Conservation (phyloP, 2,797 vertebrate species). For the Sebastes jordani region DNA sequence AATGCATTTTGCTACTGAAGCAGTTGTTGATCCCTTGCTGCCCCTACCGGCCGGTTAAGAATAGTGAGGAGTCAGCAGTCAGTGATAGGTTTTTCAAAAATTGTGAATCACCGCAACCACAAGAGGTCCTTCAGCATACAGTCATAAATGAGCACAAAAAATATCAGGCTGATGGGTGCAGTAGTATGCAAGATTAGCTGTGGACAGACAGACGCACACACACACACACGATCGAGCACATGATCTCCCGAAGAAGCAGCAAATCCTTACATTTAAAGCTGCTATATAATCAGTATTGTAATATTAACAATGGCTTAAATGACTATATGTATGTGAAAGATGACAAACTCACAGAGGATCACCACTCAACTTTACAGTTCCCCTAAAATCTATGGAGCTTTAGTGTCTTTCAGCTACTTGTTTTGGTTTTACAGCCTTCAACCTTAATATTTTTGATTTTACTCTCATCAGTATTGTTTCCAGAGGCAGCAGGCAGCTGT, state of each 20-base stretch:
- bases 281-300: not conserved
- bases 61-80: not conserved
- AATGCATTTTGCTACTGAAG: fast-evolving
- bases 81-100: not conserved
- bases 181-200: not conserved
- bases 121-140: not conserved
- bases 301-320: not conserved
- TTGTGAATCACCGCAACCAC: too few species aligned
- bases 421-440: not conserved
- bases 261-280: not conserved
- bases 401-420: not conserved
- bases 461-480: not conserved
- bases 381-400: not conserved
- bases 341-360: not conserved
- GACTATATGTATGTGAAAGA: not conserved
- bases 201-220: not conserved
- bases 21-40: too few species aligned
- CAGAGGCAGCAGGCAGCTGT: not conserved
- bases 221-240: not conserved
- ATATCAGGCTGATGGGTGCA: fast-evolving
- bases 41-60: too few species aligned
- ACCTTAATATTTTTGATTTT: not conserved
- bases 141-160: not conserved
- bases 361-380: not conserved
- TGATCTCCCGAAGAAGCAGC: not conserved